A percentile compares a stretch with the other conserved stretches of the same genome.
Evolutionary conservation across 1,140 invertebrate genomes (phyloP).

Genomic region (Macrosteles quadrilineatus): DNA sequence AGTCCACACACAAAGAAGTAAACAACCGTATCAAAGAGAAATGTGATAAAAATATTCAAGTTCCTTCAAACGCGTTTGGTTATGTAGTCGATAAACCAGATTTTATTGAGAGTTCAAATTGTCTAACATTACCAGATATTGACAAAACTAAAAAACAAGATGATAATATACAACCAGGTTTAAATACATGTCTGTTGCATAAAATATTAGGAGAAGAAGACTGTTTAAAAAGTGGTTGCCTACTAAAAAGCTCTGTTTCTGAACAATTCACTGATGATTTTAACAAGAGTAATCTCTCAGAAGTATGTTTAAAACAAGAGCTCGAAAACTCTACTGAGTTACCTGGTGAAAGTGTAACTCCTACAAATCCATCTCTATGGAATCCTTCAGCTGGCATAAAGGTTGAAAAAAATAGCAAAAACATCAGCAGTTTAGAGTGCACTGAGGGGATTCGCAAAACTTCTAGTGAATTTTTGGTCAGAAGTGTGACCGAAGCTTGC

Average conservation of each 20-base stretch:
- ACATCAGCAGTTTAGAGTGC: neutral
- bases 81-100: too few species aligned
- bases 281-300: too few species aligned
- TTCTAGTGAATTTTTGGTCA: neutral
- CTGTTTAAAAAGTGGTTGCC: neutral
- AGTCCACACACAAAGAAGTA: too few species aligned
- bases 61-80: too few species aligned
- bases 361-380: too few species aligned
- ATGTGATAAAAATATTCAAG: too few species aligned
- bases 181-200: constrained; percentile 8
- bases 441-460: neutral
- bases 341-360: too few species aligned
- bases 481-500: neutral
- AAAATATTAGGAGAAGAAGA: constrained; percentile 8
- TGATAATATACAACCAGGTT: neutral
- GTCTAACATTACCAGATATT: too few species aligned
- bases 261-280: neutral
- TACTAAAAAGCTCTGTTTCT: neutral
- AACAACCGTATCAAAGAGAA: too few species aligned
- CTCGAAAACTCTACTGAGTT: too few species aligned
- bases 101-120: too few species aligned
- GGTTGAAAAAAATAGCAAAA: neutral
- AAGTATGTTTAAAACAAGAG: too few species aligned
- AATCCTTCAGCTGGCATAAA: neutral
- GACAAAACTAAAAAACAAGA: neutral